These are phyloP conservation scores for Erebia aethiops DNA, from an alignment of 2,888 invertebrate species.

Conservation along the genomic window DNA sequence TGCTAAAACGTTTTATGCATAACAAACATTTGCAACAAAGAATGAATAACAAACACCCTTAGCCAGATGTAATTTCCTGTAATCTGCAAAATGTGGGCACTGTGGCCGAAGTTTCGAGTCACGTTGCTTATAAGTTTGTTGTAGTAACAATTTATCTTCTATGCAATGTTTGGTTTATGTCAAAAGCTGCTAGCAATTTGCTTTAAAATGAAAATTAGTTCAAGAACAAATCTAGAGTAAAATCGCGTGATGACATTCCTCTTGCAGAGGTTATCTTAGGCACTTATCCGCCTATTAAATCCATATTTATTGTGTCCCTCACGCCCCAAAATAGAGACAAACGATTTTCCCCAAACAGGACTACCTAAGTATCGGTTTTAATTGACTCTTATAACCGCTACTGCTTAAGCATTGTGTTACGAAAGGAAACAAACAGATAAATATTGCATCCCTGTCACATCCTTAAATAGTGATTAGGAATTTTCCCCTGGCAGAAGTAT, in stretches of 20 bases:
- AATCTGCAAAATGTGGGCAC: slow-evolving; percentile 24
- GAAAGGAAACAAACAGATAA: too few species aligned
- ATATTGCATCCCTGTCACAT: too few species aligned
- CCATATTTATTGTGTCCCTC: too few species aligned
- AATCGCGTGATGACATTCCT: too few species aligned
- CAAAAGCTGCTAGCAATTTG: not conserved
- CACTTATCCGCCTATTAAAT: too few species aligned
- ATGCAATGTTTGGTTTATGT: slow-evolving; percentile 7
- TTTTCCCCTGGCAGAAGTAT: not conserved
- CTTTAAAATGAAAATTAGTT: not conserved
- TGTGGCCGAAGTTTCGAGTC: slow-evolving; percentile 27
- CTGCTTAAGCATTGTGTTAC: too few species aligned
- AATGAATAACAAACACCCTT: slow-evolving; percentile 17
- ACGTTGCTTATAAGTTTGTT: slow-evolving; percentile 34
- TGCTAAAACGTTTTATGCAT: not conserved
- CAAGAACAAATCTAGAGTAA: not conserved
- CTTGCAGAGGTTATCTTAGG: too few species aligned
- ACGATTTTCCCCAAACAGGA: too few species aligned
- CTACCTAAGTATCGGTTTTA: too few species aligned
- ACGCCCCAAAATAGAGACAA: too few species aligned
- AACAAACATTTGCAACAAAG: slow-evolving; percentile 6
- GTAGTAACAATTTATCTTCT: slow-evolving; percentile 34
- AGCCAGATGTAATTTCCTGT: slow-evolving; percentile 23
- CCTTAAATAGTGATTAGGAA: too few species aligned
- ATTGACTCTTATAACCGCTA: too few species aligned